Evolutionary conservation across 2,113 vertebrate species (phyloP).

Genomic region (Muntiacus muntjak): DNA sequence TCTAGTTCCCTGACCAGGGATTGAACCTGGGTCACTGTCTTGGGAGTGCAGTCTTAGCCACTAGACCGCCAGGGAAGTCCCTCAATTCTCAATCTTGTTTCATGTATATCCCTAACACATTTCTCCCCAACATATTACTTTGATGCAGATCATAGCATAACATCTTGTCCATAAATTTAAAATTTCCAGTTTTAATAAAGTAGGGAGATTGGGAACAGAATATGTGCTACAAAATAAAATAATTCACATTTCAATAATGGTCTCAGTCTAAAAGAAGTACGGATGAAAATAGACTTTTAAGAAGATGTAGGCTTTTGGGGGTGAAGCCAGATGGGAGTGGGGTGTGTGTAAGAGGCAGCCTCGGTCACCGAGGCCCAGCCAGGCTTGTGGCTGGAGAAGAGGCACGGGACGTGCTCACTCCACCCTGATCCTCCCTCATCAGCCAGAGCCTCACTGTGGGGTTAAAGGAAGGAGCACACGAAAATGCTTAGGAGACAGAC

Average conservation of each 20-base stretch:
- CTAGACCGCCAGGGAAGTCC: not conserved
- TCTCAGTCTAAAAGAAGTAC: not conserved
- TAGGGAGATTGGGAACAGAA: not conserved
- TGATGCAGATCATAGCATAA: not conserved
- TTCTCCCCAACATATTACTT: not conserved
- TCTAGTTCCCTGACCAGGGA: not conserved
- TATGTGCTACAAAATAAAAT: not conserved
- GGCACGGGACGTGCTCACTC: fast-evolving
- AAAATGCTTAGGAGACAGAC: not conserved
- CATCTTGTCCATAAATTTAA: not conserved
- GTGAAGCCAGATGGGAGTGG: not conserved
- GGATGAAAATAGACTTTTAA: not conserved
- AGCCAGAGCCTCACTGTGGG: not conserved
- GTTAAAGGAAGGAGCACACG: fast-evolving
- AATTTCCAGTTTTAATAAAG: not conserved
- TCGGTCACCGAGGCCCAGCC: not conserved
- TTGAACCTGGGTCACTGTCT: not conserved
- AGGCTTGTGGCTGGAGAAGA: not conserved
- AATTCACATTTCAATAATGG: not conserved
- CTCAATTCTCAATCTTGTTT: not conserved
- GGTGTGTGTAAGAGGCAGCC: not conserved
- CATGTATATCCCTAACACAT: not conserved
- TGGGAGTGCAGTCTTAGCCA: not conserved
- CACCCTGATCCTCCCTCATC: not conserved
- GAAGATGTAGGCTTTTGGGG: not conserved